phyloP scores from a whole-genome alignment of 2,888 invertebrate genomes.

The Diachrysia chrysitis region DNA sequence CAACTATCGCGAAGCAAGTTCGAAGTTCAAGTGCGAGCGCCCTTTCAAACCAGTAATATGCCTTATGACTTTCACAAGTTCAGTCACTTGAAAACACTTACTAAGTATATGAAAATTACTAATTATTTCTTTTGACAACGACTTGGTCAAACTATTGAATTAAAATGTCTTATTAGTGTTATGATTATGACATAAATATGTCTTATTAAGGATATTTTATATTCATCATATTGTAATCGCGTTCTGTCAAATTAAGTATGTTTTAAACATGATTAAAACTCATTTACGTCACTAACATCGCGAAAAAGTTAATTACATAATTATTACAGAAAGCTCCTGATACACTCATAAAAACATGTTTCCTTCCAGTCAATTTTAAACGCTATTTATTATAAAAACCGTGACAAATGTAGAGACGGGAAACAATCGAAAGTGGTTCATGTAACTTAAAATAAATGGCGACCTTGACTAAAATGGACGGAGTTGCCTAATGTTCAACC shows the following conservation, averaged over 20 bases:
- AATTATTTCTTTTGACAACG: no score
- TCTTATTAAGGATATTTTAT: not conserved
- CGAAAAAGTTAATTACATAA: not conserved
- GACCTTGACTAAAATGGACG: constrained; percentile 41
- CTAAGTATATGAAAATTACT: no score
- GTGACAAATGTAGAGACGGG: constrained; percentile 22
- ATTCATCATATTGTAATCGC: not conserved
- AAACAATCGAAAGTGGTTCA: constrained; percentile 41
- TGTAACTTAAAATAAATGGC: constrained; percentile 27
- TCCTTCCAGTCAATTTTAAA: constrained; percentile 16
- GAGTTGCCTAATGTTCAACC: constrained; percentile 20
- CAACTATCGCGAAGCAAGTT: not conserved
- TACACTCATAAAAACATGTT: not conserved
- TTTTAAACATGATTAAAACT: not conserved
- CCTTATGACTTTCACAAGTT: not conserved
- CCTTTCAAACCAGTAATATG: not conserved
- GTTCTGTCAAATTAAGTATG: not conserved
- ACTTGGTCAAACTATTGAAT: no score
- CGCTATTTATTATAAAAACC: constrained; percentile 25
- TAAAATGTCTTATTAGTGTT: no score
- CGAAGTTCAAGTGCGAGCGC: constrained; percentile 5
- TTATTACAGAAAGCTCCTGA: not conserved
- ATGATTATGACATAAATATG: not conserved
- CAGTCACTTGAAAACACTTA: no score
- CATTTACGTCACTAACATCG: constrained; percentile 4